Percentiles rank a stretch among this genome's conserved stretches.
These are phyloP conservation scores for Porites rus DNA, from an alignment of 92 coral and sea anemone genomes.

Conservation along the genomic window DNA sequence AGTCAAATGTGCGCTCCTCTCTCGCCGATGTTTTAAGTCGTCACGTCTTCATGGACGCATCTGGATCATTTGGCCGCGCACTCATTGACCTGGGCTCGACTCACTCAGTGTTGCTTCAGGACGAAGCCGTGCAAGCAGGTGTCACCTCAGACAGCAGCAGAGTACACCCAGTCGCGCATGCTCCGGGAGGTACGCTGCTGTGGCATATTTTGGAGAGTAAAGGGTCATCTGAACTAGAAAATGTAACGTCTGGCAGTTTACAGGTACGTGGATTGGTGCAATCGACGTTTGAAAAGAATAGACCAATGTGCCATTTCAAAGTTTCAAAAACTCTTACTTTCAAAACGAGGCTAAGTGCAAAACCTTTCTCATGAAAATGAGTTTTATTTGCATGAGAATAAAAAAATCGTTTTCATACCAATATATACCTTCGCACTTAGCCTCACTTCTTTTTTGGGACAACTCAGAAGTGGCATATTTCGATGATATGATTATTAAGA, in stretches of 20 bases:
- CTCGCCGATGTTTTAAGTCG: constrained; percentile 79
- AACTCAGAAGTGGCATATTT: too few species aligned
- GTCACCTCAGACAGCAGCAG: constrained; percentile 23
- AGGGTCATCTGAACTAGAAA: constrained; percentile 48
- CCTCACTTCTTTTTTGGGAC: too few species aligned
- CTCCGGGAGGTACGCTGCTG: constrained; percentile 68
- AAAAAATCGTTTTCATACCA: too few species aligned
- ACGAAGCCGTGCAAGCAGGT: constrained; percentile 29
- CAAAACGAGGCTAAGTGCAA: too few species aligned
- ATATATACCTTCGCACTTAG: too few species aligned
- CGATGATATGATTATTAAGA: too few species aligned
- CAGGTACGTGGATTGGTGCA: constrained; percentile 63
- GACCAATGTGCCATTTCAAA: too few species aligned
- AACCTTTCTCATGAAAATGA: too few species aligned
- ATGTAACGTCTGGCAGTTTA: constrained; percentile 64
- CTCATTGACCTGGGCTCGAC: constrained; percentile 80
- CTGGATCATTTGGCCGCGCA: constrained; percentile 81
- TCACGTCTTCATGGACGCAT: constrained; percentile 87
- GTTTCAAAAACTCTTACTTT: too few species aligned
- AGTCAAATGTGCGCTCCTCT: constrained; percentile 73
- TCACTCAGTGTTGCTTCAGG: constrained; percentile 58
- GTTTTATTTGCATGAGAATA: too few species aligned
- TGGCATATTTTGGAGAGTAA: constrained; percentile 76
- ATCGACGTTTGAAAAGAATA: not conserved
- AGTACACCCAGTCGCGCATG: constrained; percentile 79